Evolutionary conservation across 2,113 vertebrate species (phyloP).

Genomic region (Muntiacus muntjak): DNA sequence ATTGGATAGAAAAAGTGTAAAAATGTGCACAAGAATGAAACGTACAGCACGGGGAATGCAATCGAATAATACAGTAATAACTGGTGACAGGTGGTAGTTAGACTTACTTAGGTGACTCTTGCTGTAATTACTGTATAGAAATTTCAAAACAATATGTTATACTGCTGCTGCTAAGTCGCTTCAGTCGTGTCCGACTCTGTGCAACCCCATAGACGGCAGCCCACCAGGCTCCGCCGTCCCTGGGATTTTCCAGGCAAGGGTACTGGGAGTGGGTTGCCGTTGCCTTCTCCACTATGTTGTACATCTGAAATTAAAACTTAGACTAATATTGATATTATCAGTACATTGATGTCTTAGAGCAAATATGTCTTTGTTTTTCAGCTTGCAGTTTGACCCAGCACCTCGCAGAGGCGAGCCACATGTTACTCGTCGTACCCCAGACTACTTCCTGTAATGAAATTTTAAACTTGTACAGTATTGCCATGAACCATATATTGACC

Average conservation of each 20-base stretch:
- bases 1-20: background rate
- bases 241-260: background rate
- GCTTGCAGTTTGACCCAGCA: slow-evolving; percentile 98
- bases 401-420: slow-evolving; percentile 98
- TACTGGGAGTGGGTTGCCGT: background rate
- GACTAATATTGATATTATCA: background rate
- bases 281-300: background rate
- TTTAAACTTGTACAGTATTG: slow-evolving; percentile 89
- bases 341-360: background rate
- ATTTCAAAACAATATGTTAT: background rate
- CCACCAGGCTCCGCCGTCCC: background rate
- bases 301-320: background rate
- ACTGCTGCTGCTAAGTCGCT: background rate
- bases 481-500: slow-evolving; percentile 87
- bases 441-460: slow-evolving; percentile 97
- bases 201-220: background rate
- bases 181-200: background rate
- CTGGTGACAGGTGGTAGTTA: background rate
- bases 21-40: background rate
- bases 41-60: background rate
- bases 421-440: slow-evolving; percentile 97
- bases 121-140: background rate
- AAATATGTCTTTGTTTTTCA: slow-evolving; percentile 72
- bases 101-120: background rate
- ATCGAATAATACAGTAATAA: background rate